A percentile compares a stretch with the other conserved stretches of the same genome.
phyloP scores from a whole-genome alignment of 2,888 invertebrate species.

The Liodrosophila aerea region DNA sequence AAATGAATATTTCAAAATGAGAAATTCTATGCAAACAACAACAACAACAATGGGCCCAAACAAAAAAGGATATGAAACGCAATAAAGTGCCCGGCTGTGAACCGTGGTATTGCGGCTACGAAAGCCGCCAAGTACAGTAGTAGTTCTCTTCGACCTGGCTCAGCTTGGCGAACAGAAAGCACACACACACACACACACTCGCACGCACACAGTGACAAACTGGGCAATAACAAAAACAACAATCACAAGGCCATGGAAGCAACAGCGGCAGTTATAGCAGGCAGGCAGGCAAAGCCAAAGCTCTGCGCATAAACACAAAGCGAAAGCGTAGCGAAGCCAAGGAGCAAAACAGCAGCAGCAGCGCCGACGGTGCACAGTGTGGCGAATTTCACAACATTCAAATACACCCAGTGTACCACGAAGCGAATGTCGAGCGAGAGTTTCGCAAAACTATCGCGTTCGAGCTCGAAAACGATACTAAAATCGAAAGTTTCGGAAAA shows the following conservation, averaged over 20 bases:
- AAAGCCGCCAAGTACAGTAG: slow-evolving; percentile 65
- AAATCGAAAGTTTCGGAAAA: too few relatives aligned
- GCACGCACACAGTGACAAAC: slow-evolving; percentile 51
- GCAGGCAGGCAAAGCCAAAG: slow-evolving; percentile 50
- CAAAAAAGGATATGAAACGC: slow-evolving; percentile 61
- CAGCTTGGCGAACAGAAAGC: slow-evolving; percentile 49
- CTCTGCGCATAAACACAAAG: slow-evolving; percentile 55
- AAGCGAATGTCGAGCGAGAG: too few relatives aligned
- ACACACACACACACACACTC: slow-evolving; percentile 52
- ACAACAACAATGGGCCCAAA: slow-evolving; percentile 32
- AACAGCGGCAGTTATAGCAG: slow-evolving; percentile 55
- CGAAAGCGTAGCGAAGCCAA: slow-evolving; percentile 71
- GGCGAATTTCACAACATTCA: slow-evolving; percentile 24
- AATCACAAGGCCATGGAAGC: slow-evolving; percentile 47
- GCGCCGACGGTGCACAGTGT: slow-evolving; percentile 28
- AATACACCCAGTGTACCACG: slow-evolving; percentile 10
- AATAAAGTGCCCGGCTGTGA: slow-evolving; percentile 47
- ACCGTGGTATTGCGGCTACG: too few relatives aligned
- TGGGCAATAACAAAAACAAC: slow-evolving; percentile 40
- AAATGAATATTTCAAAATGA: slow-evolving; percentile 67
- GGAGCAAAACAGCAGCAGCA: slow-evolving; percentile 53
- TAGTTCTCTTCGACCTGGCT: slow-evolving; percentile 43
- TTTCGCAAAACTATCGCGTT: too few relatives aligned
- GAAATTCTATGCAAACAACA: slow-evolving; percentile 53
- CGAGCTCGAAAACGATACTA: too few relatives aligned